These are phyloP conservation scores for Kryphioiulus occultus DNA, from an alignment of 2,888 invertebrate genomes.

Conservation along the genomic window DNA sequence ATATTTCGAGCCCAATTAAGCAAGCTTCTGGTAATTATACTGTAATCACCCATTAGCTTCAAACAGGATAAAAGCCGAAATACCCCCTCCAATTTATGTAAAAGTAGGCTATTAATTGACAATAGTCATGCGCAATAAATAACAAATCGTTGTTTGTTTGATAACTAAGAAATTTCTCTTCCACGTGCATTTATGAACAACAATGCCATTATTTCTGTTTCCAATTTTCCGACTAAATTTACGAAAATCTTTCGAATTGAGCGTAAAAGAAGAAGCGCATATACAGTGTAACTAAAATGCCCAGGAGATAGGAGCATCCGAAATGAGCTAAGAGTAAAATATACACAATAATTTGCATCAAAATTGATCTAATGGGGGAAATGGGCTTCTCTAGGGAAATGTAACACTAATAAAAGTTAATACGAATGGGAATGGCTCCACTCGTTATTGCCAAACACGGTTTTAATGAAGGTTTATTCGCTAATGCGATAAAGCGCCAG, in stretches of 20 bases:
- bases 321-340: not conserved
- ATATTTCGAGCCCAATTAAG: not conserved
- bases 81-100: not conserved
- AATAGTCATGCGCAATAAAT: not conserved
- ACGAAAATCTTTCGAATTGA: not conserved
- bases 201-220: not conserved
- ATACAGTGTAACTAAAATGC: conserved; percentile 7
- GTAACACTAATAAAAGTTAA: conserved; percentile 34
- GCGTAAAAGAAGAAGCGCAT: not conserved
- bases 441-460: conserved; percentile 18
- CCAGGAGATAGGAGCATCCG: not conserved
- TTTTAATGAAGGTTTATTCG: conserved; percentile 37
- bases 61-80: not conserved
- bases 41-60: not conserved
- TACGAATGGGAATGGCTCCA: conserved; percentile 36
- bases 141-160: not conserved
- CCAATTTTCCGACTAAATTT: not conserved
- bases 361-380: not conserved
- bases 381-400: conserved; percentile 6
- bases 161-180: not conserved
- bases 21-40: not conserved
- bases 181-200: not conserved
- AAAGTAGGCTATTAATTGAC: not conserved
- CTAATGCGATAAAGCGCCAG: conserved; percentile 21
- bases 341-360: conserved; percentile 20